Evolutionary conservation across 37 sponge, comb jelly and placozoan species (phyloP), one percentile per base, ranked within the genome.

Genomic region (Lycopodina hypogea): DNA sequence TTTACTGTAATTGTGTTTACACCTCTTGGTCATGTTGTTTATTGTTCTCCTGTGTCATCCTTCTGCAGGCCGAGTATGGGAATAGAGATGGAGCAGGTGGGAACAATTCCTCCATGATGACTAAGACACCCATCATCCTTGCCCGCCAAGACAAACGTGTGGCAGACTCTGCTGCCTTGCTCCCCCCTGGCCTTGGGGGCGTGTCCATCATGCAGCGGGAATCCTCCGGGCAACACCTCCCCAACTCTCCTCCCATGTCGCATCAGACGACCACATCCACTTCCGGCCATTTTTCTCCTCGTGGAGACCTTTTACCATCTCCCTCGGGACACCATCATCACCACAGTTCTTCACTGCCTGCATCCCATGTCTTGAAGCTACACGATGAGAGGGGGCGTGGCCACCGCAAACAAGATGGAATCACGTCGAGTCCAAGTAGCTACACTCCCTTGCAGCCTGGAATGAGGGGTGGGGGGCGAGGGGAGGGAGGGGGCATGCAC

Each of bases 131-230:
- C 28, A 70, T 70, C 42, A 70, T 70, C 42, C 48, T 70, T 23
- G 71, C 71, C 18, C 42, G 71, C 39, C 42, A 45, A 48, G 71
- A 70, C n/a, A 70, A 70, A 14, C 71, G 48, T 3, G 28, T 14
- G 37, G 71, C 29, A 21, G n/a, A 35, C 37, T n/a, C 71, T n/a
- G 4, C 71, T 22, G 14, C 37, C 17, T 23, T 70, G 2, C 42
- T 35, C n/a, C 33, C n/a, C 11, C 66, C 66, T 24, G 90, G 90
- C 34, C 66, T 35, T 24, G 90, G 90, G 42, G 81, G 81, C 2
- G 72, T 90, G 8, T 80, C 90, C 58, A 90, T 90, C 55, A 90
- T 90, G 71, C 86, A 76, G 33, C 58, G 90, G 73, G 83, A 37
- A 17, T 52, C 55, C 6, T n/a, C 21, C 1, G 26, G 69, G n/a